phyloP scores from a whole-genome alignment of 1,140 invertebrate genomes.

The Tetraneura akinire region DNA sequence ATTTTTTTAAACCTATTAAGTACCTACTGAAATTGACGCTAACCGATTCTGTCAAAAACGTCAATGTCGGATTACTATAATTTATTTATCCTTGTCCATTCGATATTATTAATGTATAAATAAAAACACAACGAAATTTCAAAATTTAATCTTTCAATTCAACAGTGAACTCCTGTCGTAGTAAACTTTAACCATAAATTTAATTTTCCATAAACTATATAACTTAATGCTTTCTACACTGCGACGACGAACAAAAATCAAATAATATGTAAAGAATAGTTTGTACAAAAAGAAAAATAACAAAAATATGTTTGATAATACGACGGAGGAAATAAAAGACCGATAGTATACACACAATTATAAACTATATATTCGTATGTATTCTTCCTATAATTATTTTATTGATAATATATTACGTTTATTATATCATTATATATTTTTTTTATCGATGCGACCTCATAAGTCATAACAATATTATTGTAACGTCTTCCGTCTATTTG shows the following conservation, averaged over 20 bases:
- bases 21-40: background rate
- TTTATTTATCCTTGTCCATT: background rate
- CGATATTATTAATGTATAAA: constrained; percentile 9
- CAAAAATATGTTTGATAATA: too few relatives aligned
- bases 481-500: too few relatives aligned
- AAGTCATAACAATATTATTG: too few relatives aligned
- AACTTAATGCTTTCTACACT: background rate
- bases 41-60: constrained; percentile 8
- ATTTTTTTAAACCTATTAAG: background rate
- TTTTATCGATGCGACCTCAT: too few relatives aligned
- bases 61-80: background rate
- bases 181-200: constrained; percentile 24
- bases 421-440: too few relatives aligned
- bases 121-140: background rate
- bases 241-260: background rate
- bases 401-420: too few relatives aligned
- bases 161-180: background rate
- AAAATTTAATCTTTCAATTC: constrained; percentile 24
- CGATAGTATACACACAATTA: too few relatives aligned
- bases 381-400: too few relatives aligned
- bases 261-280: background rate
- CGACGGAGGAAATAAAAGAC: too few relatives aligned
- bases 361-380: too few relatives aligned
- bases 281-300: too few relatives aligned
- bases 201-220: background rate